phyloP scores from a whole-genome alignment of 2,888 invertebrate genomes.

The Lagria hirta region DNA sequence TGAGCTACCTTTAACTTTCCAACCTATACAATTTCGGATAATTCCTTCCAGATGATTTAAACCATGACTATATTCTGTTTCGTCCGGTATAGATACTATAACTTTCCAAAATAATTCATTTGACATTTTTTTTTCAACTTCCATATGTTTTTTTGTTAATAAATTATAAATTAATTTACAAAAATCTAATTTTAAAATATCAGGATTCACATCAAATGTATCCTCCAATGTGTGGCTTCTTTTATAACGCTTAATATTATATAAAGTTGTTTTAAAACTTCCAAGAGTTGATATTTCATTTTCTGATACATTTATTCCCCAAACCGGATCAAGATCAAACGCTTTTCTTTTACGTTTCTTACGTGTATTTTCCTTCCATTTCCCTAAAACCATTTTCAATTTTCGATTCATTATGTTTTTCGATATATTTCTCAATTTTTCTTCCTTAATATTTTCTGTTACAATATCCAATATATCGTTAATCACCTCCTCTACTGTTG shows the following conservation, averaged over 20 bases:
- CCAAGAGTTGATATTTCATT: conserved; percentile 54
- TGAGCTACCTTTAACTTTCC: conserved; percentile 45
- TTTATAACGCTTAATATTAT: conserved; percentile 57
- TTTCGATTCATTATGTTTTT: conserved; percentile 46
- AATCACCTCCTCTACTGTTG: conserved; percentile 45
- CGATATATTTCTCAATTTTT: conserved; percentile 51
- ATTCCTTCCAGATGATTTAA: conserved; percentile 31
- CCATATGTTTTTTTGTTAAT: conserved; percentile 38
- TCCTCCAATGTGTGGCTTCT: conserved; percentile 47
- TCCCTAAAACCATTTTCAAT: conserved; percentile 50
- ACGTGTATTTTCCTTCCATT: conserved; percentile 54
- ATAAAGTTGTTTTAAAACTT: conserved; percentile 54
- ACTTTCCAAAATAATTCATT: conserved; percentile 63
- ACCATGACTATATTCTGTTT: conserved; percentile 32
- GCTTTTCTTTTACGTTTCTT: conserved; percentile 56
- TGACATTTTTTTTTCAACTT: conserved; percentile 35
- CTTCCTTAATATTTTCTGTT: conserved; percentile 44
- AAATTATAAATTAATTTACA: conserved; percentile 38
- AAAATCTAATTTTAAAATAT: conserved; percentile 43
- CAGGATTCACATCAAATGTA: conserved; percentile 27
- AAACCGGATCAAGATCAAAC: conserved; percentile 59
- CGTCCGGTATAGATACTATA: conserved; percentile 60
- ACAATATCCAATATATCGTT: conserved; percentile 47
- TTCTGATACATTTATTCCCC: conserved; percentile 55
- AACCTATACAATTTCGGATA: conserved; percentile 37